These are phyloP conservation scores for Exephanes ischioxanthus DNA, from an alignment of 2,888 invertebrate genomes.

Conservation along the genomic window DNA sequence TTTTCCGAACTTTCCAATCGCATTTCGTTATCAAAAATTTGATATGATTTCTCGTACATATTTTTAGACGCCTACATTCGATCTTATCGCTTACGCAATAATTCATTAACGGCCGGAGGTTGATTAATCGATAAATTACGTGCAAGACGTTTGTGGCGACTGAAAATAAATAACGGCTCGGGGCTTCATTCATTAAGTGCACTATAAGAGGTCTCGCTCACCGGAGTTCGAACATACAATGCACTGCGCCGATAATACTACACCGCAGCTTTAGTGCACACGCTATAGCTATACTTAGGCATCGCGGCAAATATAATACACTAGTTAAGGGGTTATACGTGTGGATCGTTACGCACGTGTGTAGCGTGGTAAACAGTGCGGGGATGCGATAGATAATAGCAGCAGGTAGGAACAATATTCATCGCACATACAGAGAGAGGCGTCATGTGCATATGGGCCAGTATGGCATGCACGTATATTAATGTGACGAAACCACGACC, in stretches of 20 bases:
- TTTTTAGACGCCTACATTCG: background rate
- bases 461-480: background rate
- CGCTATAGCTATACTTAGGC: conserved; percentile 1
- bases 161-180: conserved; percentile 2
- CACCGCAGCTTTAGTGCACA: background rate
- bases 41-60: background rate
- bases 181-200: background rate
- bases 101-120: background rate
- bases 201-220: background rate
- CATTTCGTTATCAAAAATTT: background rate
- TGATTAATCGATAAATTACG: background rate
- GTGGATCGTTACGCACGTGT: background rate
- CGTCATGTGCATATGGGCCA: conserved; percentile 3
- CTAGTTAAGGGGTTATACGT: background rate
- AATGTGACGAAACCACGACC: conserved; percentile 18
- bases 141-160: background rate
- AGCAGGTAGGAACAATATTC: background rate
- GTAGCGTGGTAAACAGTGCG: background rate
- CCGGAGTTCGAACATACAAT: background rate
- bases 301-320: background rate
- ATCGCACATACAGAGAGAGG: background rate
- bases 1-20: background rate
- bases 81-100: background rate
- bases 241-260: conserved; percentile 2
- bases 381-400: background rate